A percentile compares a stretch with the other conserved stretches of the same genome.
phyloP scores from a whole-genome alignment of 2,888 invertebrate genomes.

The Meganola albula region DNA sequence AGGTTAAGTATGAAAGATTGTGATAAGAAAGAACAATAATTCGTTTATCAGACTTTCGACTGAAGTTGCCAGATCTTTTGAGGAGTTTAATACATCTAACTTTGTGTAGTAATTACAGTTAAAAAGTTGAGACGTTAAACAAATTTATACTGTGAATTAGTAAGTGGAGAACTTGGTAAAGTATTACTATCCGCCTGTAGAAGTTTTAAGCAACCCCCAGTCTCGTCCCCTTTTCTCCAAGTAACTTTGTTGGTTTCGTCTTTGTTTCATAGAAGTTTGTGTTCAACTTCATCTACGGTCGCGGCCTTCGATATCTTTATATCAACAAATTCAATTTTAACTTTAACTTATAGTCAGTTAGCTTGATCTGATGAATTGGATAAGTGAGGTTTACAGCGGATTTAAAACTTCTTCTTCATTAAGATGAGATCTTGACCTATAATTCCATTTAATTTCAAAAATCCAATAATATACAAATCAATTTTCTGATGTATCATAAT shows the following conservation, averaged over 20 bases:
- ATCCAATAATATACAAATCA: no score
- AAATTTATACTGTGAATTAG: constrained; percentile 76
- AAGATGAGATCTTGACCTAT: no score
- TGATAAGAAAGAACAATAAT: no score
- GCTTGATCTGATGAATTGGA: no score
- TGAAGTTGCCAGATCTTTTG: constrained; percentile 44
- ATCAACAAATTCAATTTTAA: constrained; percentile 40
- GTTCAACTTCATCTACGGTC: constrained; percentile 53
- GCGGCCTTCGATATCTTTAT: constrained; percentile 56
- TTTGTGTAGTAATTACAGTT: constrained; percentile 71
- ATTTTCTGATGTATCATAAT: no score
- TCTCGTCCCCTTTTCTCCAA: constrained; percentile 40
- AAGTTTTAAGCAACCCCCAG: constrained; percentile 64
- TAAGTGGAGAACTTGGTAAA: constrained; percentile 59
- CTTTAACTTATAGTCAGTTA: constrained; percentile 22
- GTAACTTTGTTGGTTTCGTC: constrained; percentile 61
- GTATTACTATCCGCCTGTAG: constrained; percentile 60
- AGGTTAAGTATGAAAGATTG: no score
- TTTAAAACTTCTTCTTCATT: no score
- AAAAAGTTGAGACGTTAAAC: constrained; percentile 76
- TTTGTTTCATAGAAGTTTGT: constrained; percentile 63
- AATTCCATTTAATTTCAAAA: no score
- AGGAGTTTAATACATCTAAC: constrained; percentile 66
- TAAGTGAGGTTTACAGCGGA: no score
- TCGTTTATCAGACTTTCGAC: constrained; percentile 47